phyloP scores from a whole-genome alignment of 2,113 vertebrate species.

The Embiotoca jacksoni region DNA sequence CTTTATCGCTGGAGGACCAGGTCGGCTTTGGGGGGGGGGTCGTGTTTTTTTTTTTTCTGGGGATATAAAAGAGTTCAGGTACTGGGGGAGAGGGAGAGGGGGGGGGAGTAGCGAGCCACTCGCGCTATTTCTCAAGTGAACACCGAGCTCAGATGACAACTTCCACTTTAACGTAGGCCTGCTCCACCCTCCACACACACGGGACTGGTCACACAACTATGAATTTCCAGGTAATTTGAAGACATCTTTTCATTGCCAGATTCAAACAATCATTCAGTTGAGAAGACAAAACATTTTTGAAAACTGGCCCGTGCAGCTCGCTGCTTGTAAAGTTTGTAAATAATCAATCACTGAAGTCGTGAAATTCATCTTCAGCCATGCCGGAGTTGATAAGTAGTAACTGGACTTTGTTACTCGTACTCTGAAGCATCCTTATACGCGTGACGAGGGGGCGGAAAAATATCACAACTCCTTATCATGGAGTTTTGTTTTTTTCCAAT shows the following conservation, averaged over 20 bases:
- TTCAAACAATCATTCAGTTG: not conserved
- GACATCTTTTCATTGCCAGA: not conserved
- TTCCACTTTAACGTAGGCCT: not conserved
- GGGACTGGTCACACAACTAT: not conserved
- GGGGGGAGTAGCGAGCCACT: not conserved
- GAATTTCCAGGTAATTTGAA: not conserved
- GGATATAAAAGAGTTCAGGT: not conserved
- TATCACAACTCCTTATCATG: conserved; percentile 5
- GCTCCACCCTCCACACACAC: not conserved
- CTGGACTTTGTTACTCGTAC: not conserved
- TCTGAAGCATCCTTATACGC: not conserved
- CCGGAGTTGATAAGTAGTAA: conserved; percentile 14
- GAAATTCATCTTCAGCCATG: conserved; percentile 9
- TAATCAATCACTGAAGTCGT: conserved; percentile 16
- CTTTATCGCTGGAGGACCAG: not conserved
- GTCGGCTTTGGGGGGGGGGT: not conserved
- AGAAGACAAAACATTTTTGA: not conserved
- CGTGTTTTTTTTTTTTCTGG: not conserved
- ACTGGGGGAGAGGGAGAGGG: not conserved
- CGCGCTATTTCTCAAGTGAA: not conserved
- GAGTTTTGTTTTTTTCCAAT: not conserved
- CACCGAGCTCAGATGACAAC: not conserved
- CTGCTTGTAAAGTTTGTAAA: conserved; percentile 19
- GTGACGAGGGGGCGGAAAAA: not conserved
- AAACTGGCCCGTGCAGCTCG: not conserved